Base-by-base conservation (phyloP, 2,113 vertebrate species). In the Struthio camelus region DNA sequence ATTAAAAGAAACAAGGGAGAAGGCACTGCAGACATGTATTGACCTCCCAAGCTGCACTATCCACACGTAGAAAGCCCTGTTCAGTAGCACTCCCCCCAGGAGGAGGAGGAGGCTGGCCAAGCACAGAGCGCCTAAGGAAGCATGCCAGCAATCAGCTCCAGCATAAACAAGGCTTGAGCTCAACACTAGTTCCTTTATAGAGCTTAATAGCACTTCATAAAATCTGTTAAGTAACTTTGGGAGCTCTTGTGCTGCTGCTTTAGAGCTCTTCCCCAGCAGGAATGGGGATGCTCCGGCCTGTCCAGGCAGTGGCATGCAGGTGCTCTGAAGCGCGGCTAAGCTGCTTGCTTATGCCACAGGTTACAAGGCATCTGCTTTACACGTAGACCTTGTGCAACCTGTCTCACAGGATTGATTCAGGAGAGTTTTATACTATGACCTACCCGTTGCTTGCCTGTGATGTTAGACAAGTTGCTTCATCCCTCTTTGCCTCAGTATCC, bases 181-280 rank as follows among this genome's bases (percentile, higher is more conserved):
- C 94, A 71, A 76, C 70, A 78, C 83, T 62, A 91, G 64, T 0
- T 38, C 70, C 87, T 94, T 95, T 91, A 91, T 36, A 64, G 73
- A 66, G 86, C 58, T 94, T 89, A 96, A 96, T 22, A 95, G 85
- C 80, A 70, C 92, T 96, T 94, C 75, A 90, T 91, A 94, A 94
- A 96, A 77, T 85, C 93, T 83, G 48, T 69, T 86, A 71, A 87
- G 92, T 85, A 92, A 92, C 94, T 93, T 54, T 4, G 44, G 61
- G 76, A 95, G 62, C 46, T 61, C 94, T 70, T 51, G 82, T 15
- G 54, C 23, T 67, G 28, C 66, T 83, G 81, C 50, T 93, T 28
- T 14, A 14, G 28, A 7, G 10, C 44, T 75, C 58, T 24, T 24
- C 10, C 28, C 61, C 22, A 17, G 56, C 44, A 59, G 61, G 70